phyloP scores from a whole-genome alignment of 2,888 invertebrate genomes.

The Acronicta aceris region DNA sequence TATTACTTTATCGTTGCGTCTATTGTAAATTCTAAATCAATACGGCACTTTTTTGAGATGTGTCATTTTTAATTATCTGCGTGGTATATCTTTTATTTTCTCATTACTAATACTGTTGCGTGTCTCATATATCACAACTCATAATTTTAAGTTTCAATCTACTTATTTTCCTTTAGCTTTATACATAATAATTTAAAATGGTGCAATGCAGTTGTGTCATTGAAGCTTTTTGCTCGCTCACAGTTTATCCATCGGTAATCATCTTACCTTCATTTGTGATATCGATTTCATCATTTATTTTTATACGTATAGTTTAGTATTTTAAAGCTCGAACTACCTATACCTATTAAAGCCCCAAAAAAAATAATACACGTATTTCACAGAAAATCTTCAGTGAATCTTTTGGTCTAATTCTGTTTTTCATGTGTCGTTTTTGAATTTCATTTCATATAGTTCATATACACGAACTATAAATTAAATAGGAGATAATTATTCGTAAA shows the following conservation, averaged over 20 bases:
- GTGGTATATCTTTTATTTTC: background rate
- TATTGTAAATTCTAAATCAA: no score
- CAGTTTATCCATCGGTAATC: constrained; percentile 39
- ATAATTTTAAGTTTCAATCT: constrained; percentile 5
- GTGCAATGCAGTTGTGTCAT: constrained; percentile 54
- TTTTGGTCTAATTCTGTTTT: no score
- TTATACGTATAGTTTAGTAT: background rate
- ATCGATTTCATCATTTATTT: background rate
- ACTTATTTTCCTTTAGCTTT: constrained; percentile 14
- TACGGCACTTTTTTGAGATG: background rate
- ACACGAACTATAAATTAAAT: no score
- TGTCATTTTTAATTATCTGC: background rate
- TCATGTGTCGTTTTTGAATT: no score
- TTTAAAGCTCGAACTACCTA: background rate
- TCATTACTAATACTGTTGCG: background rate
- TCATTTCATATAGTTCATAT: no score
- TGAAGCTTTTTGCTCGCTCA: constrained; percentile 41
- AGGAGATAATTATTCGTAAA: no score
- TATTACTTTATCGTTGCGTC: no score
- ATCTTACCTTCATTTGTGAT: constrained; percentile 35
- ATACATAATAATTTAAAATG: constrained; percentile 41
- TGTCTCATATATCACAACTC: constrained; percentile 1
- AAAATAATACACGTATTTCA: no score
- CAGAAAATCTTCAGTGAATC: no score
- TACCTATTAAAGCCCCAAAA: no score